Base-by-base conservation (phyloP, 1,140 invertebrate genomes). In the Neodiprion lecontei region DNA sequence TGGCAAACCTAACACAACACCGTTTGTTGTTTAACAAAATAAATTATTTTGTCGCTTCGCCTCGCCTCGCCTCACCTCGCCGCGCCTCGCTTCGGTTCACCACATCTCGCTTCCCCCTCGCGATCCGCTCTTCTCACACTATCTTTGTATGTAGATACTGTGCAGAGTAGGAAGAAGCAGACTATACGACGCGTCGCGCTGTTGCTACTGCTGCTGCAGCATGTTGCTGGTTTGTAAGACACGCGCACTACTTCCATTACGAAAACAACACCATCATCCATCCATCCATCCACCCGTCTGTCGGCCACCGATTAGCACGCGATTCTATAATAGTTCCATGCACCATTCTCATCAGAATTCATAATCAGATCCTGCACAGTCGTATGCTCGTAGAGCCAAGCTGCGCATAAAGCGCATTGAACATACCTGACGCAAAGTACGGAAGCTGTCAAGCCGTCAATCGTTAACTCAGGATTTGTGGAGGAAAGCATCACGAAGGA, bases 21-120 rank as follows among this genome's bases (percentile, higher is more conserved):
- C 11, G 75, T 75, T 82, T 87, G 84, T 86, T 87, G 81, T 87
- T 87, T 86, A 87, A 86, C 83, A 84, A 87, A 86, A 85, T 85
- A 87, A 83, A 85, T 84, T 80, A 84, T 85, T 83, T 84, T 83
- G 82, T 83, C 79, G 82, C 80, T 71, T 79, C 74, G 70, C 78
- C 70, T 79, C 75, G 72, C 78, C 79, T 82, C 75, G 68, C 72
- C 49, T 53, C 48, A 71, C 67, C 68, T 61, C 53, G 53, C n/a
- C 53, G 5, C 9, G 53, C 53, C 53, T 8, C 28, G 5, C 28
- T 40, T 40, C 28, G 28, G 28, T 40, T 40, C 28, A 40, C 28
- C 28, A 40, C 28, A 40, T 40, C 28, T 40, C 53, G 53, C n/a
- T 9, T 61, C 53, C 11, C 50, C 8, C 53, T 12, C 53, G 53